Conservation (phyloP, 2,113 vertebrate species). For the Dunckerocampus dactyliophorus region DNA sequence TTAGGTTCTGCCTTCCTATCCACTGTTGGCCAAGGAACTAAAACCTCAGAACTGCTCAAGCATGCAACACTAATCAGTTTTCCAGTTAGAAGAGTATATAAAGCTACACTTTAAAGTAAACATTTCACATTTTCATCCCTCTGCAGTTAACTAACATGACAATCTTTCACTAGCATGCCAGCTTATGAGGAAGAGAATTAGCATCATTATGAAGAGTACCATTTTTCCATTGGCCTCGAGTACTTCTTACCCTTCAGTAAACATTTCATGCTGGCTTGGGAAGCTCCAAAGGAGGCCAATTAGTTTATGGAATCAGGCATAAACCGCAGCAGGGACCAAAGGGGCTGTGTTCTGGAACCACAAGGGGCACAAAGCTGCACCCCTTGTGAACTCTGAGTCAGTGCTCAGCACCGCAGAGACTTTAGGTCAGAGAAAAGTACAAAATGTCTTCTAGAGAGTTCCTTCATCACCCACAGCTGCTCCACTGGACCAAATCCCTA, state of each 20-base stretch:
- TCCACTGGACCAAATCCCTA: conserved; percentile 23
- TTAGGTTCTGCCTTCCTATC: too few species aligned
- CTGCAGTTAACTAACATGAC: conserved; percentile 13
- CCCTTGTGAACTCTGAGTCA: conserved; percentile 22
- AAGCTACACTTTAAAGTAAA: too few species aligned
- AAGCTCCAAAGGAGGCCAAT: conserved; percentile 20
- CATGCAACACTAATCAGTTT: too few species aligned
- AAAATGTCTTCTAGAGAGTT: conserved; percentile 22
- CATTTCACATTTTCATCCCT: conserved; percentile 24
- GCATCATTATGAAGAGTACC: neutral
- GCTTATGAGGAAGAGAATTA: conserved; percentile 1
- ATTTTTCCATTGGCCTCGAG: conserved; percentile 18
- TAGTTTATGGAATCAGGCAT: conserved; percentile 43
- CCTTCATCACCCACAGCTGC: conserved; percentile 16
- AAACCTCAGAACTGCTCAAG: too few species aligned
- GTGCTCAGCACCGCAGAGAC: conserved; percentile 1
- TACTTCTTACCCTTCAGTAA: conserved; percentile 3
- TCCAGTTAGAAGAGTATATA: too few species aligned
- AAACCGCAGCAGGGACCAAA: conserved; percentile 1
- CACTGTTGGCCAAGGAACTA: too few species aligned
- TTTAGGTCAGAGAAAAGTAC: conserved; percentile 19
- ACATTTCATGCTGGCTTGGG: conserved; percentile 4
- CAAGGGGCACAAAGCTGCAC: neutral
- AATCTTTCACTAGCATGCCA: neutral
- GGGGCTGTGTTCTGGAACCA: conserved; percentile 20